phyloP scores from a whole-genome alignment of 2,113 vertebrate species.

The Cacatua alba region DNA sequence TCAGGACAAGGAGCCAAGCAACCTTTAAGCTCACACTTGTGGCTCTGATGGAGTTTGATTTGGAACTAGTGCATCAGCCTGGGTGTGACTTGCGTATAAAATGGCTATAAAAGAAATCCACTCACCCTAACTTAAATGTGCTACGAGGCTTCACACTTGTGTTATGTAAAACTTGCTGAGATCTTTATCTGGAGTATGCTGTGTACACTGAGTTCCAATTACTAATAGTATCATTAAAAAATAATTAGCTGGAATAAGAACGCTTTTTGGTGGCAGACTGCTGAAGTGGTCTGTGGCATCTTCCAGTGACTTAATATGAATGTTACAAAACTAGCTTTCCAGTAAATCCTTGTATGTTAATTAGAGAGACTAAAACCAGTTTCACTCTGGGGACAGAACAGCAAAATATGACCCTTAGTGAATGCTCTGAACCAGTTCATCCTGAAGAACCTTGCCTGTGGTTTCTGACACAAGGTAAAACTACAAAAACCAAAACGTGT shows the following conservation, averaged over 20 bases:
- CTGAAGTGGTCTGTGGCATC: neutral
- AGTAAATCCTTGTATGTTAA: neutral
- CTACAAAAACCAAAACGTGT: neutral
- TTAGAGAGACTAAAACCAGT: neutral
- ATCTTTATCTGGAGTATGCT: neutral
- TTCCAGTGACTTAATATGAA: constrained; percentile 4
- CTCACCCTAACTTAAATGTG: neutral
- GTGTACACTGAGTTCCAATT: neutral
- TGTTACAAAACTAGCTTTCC: neutral
- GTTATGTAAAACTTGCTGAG: neutral
- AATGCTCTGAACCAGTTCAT: neutral
- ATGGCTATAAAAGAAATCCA: neutral
- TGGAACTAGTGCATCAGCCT: neutral
- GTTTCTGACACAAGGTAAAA: constrained; percentile 13
- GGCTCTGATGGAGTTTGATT: neutral
- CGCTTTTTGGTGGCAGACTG: constrained; percentile 16
- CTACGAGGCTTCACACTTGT: neutral
- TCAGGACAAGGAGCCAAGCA: neutral
- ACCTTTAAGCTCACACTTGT: neutral
- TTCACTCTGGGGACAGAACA: neutral
- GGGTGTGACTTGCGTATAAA: neutral
- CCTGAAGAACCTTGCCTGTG: neutral
- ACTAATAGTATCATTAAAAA: constrained; percentile 57
- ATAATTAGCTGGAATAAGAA: constrained; percentile 50
- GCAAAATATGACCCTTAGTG: neutral